Evolutionary conservation across 2,113 vertebrate species (phyloP), one percentile per base, ranked within the genome.

Genomic region (Thalassoma bifasciatum): DNA sequence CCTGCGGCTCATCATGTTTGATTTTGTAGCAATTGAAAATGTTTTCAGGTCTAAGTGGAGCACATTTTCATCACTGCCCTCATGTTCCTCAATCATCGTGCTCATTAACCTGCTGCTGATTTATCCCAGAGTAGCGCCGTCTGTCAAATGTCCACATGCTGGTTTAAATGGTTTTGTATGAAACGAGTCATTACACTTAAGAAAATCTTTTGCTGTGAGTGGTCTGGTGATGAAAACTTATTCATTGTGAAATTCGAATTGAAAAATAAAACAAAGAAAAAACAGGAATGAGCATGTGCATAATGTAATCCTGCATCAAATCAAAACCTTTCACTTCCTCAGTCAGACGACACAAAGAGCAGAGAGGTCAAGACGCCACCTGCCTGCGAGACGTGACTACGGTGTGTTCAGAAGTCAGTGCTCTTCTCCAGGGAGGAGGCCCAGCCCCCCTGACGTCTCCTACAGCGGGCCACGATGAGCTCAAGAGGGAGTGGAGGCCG

Each of bases 401-500:
- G 10, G 46, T 44, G 51, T 10, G 44, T 65, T 66, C 51, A 23
- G 46, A 69, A 66, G 57, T 23, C 6, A 59, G 69, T 65, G 52
- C 77, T 61, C 70, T 50, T 1, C 66, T 40, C 52, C 54, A 72
- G 81, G 73, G 78, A 87, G 74, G 79, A 89, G 84, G 75, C 84
- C 72, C 72, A 66, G 58, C 1, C 50, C 69, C 72, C 65, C 67
- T 37, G 57, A 72, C 37, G 47, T 68, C 76, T 53, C 77, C 62
- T 47, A 59, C 86, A 74, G 46, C 72, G 54, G 85, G 84, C 69
- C 86, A 75, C 57, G 46, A 95, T 95, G 95, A 94, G 88, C 87
- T 92, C 91, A 91, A 93, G 95, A 88, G 93, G 91, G 80, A 91
- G 91, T 72, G 85, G 87, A 51, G 80, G 90, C 83, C 92, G 94